Conservation (phyloP, 2,888 invertebrate species). For the Poecilobothrus nobilitatus region DNA sequence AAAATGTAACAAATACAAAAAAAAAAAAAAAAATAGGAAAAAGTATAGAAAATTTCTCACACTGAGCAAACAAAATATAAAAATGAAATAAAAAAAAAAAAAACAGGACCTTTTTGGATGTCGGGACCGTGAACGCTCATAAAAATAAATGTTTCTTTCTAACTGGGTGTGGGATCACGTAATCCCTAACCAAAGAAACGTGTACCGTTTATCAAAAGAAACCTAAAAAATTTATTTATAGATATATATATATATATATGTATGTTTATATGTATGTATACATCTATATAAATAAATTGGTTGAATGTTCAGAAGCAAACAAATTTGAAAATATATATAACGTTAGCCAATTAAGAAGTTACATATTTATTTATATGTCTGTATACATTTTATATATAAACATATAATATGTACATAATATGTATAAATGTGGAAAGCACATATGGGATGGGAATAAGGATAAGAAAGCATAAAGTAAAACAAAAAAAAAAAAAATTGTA, state of each 20-base stretch:
- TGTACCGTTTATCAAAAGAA: not conserved
- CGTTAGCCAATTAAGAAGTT: not conserved
- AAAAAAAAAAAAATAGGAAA: too few relatives aligned
- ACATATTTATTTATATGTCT: not conserved
- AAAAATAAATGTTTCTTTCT: not conserved
- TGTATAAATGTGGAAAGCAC: not conserved
- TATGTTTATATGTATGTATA: not conserved
- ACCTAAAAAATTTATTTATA: not conserved
- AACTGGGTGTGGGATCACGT: not conserved
- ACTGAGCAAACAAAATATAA: not conserved
- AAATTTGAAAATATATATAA: not conserved
- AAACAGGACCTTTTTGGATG: not conserved
- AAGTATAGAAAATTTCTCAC: not conserved
- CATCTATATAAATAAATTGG: too few relatives aligned
- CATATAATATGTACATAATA: not conserved
- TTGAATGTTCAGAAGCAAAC: not conserved
- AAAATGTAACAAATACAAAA: not conserved
- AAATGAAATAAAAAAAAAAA: not conserved
- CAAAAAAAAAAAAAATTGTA: not conserved
- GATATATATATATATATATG: not conserved
- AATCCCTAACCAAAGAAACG: constrained; percentile 6
- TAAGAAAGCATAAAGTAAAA: not conserved
- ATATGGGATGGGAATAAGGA: not conserved
- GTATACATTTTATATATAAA: not conserved
- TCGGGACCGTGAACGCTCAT: not conserved